Evolutionary conservation across 2,888 invertebrate species (phyloP).

Genomic region (Dolomedes plantarius): DNA sequence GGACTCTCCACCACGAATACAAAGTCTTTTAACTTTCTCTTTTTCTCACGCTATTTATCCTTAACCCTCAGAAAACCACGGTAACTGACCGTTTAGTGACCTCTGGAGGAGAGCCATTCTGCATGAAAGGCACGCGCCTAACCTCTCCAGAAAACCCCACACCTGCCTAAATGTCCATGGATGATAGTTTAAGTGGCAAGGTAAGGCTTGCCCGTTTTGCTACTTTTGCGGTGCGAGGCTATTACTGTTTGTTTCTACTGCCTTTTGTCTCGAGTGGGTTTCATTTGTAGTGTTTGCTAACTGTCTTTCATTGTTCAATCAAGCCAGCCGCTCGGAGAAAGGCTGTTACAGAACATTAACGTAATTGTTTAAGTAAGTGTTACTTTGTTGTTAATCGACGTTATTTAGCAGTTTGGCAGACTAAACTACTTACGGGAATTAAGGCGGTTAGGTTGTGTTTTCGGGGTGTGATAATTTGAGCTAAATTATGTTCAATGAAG

Average conservation of each 20-base stretch:
- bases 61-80: slow-evolving; percentile 47
- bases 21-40: background rate
- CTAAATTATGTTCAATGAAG: no score
- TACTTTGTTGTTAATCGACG: no score
- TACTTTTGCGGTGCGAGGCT: slow-evolving; percentile 6
- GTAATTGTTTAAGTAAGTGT: no score
- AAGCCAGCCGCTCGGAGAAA: no score
- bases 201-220: slow-evolving; percentile 6
- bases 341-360: no score
- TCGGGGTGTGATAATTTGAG: no score
- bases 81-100: slow-evolving; percentile 68
- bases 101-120: slow-evolving; percentile 32
- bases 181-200: slow-evolving; percentile 42
- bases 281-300: slow-evolving; percentile 40
- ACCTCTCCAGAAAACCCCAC: slow-evolving; percentile 47
- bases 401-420: no score
- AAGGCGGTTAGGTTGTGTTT: no score
- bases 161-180: slow-evolving; percentile 56
- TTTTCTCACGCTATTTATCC: slow-evolving; percentile 31
- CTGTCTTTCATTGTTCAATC: background rate
- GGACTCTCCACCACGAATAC: background rate
- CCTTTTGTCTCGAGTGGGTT: slow-evolving; percentile 49
- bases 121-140: slow-evolving; percentile 61
- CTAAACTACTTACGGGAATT: no score
- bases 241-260: slow-evolving; percentile 5